These are phyloP conservation scores for Reinhardtius hippoglossoides DNA, from an alignment of 2,113 vertebrate genomes.

Conservation along the genomic window DNA sequence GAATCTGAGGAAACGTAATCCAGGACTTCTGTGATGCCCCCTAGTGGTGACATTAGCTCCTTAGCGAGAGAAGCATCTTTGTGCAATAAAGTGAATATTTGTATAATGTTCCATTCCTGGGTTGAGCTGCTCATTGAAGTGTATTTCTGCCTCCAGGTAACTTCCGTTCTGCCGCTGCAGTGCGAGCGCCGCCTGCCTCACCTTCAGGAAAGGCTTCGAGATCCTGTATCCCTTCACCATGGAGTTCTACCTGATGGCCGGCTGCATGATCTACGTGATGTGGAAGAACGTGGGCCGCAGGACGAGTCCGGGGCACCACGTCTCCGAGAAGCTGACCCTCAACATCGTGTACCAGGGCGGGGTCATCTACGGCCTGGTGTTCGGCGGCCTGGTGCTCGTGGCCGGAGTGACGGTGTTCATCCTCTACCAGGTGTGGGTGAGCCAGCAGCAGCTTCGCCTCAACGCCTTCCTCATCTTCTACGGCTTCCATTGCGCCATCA, in stretches of 20 bases:
- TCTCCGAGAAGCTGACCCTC: constrained; percentile 74
- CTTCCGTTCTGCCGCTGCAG: constrained; percentile 78
- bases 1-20: too few relatives aligned
- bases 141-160: constrained; percentile 32
- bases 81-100: too few relatives aligned
- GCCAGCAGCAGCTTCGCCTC: constrained; percentile 9
- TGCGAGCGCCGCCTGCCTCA: constrained; percentile 72
- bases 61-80: too few relatives aligned
- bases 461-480: constrained; percentile 87
- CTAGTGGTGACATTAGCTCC: too few relatives aligned
- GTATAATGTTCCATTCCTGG: too few relatives aligned
- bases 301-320: background rate
- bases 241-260: constrained; percentile 89
- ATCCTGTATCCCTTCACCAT: constrained; percentile 92
- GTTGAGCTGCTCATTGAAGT: too few relatives aligned
- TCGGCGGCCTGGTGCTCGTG: constrained; percentile 79
- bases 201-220: constrained; percentile 88
- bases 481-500: constrained; percentile 82
- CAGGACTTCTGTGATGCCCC: too few relatives aligned
- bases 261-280: constrained; percentile 90
- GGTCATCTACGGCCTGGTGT: constrained; percentile 75
- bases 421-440: constrained; percentile 87
- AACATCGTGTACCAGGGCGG: constrained; percentile 62
- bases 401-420: constrained; percentile 82
- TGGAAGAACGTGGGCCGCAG: constrained; percentile 91